Conservation (phyloP, 2,888 invertebrate species). For the Scaptodrosophila latifasciaeformis region DNA sequence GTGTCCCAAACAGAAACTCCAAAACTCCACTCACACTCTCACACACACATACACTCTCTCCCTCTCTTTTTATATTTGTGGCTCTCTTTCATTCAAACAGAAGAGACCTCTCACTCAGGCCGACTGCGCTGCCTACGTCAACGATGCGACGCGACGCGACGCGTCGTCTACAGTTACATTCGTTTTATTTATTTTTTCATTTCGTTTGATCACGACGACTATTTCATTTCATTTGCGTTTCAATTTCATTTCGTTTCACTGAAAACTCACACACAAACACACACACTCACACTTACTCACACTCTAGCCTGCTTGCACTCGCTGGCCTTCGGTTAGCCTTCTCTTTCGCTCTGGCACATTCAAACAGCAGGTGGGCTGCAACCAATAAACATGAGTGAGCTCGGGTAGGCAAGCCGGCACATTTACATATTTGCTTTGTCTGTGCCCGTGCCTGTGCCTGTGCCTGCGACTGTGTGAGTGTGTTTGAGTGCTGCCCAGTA, state of each 20-base stretch:
- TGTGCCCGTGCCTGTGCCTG: slow-evolving; percentile 23
- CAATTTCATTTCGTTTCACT: slow-evolving; percentile 66
- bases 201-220: slow-evolving; percentile 58
- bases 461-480: slow-evolving; percentile 21
- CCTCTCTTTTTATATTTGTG: no score
- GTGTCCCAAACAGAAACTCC: no score
- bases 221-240: slow-evolving; percentile 65
- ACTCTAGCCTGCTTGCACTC: slow-evolving; percentile 4
- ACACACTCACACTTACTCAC: neutral
- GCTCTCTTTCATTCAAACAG: slow-evolving; percentile 38
- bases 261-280: slow-evolving; percentile 24
- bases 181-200: slow-evolving; percentile 67
- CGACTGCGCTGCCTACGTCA: slow-evolving; percentile 16
- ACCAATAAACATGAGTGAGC: slow-evolving; percentile 71
- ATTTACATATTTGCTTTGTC: slow-evolving; percentile 58
- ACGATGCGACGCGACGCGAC: slow-evolving; percentile 33
- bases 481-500: slow-evolving; percentile 44
- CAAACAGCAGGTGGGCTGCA: slow-evolving; percentile 70
- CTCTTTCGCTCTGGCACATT: no score
- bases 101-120: slow-evolving; percentile 15
- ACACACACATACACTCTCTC: slow-evolving; percentile 15
- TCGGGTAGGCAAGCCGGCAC: slow-evolving; percentile 29
- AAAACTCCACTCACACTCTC: slow-evolving; percentile 22
- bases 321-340: slow-evolving; percentile 18
- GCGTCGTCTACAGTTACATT: slow-evolving; percentile 32